Percentiles rank a stretch among this genome's conserved stretches.
phyloP scores from a whole-genome alignment of 2,113 vertebrate species.

The Loxodonta africana region DNA sequence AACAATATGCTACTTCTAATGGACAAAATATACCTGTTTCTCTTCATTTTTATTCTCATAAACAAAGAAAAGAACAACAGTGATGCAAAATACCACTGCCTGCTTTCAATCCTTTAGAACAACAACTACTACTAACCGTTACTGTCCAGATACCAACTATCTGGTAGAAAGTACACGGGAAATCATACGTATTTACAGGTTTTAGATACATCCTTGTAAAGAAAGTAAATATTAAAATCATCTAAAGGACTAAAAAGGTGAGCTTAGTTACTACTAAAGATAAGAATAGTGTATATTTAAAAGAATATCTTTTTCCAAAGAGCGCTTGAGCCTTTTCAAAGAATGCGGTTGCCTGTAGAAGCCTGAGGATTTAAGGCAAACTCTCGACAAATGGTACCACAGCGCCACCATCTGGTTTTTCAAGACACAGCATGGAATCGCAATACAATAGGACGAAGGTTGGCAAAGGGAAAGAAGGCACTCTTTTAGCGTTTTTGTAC shows the following conservation, averaged over 20 bases:
- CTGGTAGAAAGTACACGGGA: neutral
- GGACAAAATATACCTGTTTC: neutral
- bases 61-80: neutral
- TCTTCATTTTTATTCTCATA: constrained; percentile 33
- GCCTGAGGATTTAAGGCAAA: neutral
- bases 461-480: neutral
- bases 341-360: neutral
- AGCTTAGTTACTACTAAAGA: neutral
- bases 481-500: neutral
- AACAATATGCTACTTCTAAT: neutral
- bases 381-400: constrained; percentile 68
- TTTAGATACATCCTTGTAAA: neutral
- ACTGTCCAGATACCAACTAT: too few species aligned
- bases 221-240: constrained; percentile 3
- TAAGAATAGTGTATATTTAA: neutral
- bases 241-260: neutral
- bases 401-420: constrained; percentile 84
- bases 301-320: neutral
- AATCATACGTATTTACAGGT: neutral
- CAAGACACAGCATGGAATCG: neutral
- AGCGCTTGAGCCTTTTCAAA: neutral
- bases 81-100: neutral
- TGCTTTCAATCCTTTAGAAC: neutral
- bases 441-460: fast-evolving
- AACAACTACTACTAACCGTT: too few species aligned